Conservation (phyloP, 2,113 vertebrate genomes). For the Neolamprologus brichardi region DNA sequence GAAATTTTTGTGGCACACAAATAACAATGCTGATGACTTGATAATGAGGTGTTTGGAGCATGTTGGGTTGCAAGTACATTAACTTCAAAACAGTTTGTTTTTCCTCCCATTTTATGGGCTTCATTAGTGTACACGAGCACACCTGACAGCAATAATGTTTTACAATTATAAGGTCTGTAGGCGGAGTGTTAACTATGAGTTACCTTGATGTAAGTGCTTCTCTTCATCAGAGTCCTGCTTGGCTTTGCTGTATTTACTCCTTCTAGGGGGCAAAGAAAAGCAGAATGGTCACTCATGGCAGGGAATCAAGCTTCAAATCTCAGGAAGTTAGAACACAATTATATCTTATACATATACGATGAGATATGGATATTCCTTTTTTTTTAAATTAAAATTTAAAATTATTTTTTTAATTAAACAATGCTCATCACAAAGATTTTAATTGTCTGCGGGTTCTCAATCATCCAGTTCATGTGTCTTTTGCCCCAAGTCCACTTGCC, state of each 20-base stretch:
- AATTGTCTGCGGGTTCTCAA: not conserved
- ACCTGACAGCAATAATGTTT: slow-evolving; percentile 33
- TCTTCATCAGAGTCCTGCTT: slow-evolving; percentile 96
- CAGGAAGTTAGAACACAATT: not conserved
- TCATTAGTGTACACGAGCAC: slow-evolving; percentile 10
- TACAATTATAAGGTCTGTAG: not conserved
- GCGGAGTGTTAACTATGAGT: not conserved
- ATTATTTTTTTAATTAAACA: not conserved
- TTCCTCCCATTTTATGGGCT: slow-evolving; percentile 3
- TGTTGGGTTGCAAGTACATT: slow-evolving; percentile 26
- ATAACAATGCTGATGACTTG: slow-evolving; percentile 50
- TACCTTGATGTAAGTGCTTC: slow-evolving; percentile 95
- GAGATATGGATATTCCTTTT: not conserved
- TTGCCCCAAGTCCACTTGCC: not conserved
- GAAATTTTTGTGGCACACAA: slow-evolving; percentile 29
- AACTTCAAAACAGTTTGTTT: slow-evolving; percentile 29
- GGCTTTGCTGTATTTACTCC: slow-evolving; percentile 95
- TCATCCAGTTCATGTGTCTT: not conserved
- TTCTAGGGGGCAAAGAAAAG: slow-evolving; percentile 69
- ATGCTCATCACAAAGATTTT: not conserved
- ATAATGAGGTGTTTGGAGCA: slow-evolving; percentile 54
- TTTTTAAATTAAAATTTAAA: too few relatives aligned
- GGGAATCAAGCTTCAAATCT: not conserved
- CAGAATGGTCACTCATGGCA: slow-evolving; percentile 1
- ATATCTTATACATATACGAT: not conserved